Evolutionary conservation across 2,888 invertebrate genomes (phyloP).

Genomic region (Protophormia terraenovae): DNA sequence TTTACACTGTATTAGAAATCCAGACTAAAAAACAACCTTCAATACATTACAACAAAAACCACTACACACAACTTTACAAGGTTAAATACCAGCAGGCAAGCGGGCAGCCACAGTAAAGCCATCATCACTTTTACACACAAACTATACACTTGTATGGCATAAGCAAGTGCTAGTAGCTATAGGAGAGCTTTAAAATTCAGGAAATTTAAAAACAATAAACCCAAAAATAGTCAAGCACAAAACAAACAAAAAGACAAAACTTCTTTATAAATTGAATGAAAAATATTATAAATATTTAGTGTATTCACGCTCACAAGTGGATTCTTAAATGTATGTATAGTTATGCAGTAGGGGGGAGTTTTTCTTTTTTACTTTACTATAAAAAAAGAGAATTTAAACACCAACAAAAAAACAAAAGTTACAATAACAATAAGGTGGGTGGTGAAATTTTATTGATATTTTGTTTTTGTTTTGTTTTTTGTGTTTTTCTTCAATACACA

Average conservation of each 20-base stretch:
- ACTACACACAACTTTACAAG: conserved; percentile 25
- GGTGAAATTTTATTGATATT: conserved; percentile 52
- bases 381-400: neutral
- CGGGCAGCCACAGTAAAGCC: neutral
- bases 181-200: neutral
- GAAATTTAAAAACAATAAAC: conserved; percentile 14
- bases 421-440: conserved; percentile 55
- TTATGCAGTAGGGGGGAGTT: neutral
- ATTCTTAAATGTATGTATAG: neutral
- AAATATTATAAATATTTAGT: neutral
- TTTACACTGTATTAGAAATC: conserved; percentile 29
- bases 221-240: neutral
- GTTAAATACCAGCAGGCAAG: conserved; percentile 19
- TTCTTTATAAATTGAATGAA: conserved; percentile 13
- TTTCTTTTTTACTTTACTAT: neutral
- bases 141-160: too few species aligned
- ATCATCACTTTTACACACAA: neutral
- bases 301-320: neutral
- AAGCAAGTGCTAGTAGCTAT: neutral
- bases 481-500: neutral
- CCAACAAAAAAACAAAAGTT: neutral
- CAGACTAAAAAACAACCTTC: conserved; percentile 44
- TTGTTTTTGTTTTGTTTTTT: conserved; percentile 24
- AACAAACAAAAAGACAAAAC: neutral
- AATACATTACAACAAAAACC: neutral